Conservation (phyloP, 92 coral and sea anemone genomes). For the Zoanthus gigantus region DNA sequence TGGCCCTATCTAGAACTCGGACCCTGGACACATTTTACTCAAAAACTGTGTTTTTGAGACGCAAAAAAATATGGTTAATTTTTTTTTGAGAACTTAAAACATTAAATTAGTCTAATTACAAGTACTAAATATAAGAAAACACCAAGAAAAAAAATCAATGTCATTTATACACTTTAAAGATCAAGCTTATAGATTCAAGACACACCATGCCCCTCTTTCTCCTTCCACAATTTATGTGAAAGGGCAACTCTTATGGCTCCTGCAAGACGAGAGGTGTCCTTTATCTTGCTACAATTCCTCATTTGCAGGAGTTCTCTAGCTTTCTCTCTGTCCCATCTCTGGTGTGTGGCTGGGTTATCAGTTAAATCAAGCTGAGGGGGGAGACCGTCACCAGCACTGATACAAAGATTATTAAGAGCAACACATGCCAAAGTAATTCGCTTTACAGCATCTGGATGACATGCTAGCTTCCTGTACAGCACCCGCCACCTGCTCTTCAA, state of each 20-base stretch:
- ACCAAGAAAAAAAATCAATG: too few relatives aligned
- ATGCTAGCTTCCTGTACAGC: constrained; percentile 16
- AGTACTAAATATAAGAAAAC: too few relatives aligned
- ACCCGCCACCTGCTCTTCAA: constrained; percentile 53
- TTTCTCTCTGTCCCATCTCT: constrained; percentile 28
- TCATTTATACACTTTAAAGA: too few relatives aligned
- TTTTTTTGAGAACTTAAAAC: too few relatives aligned
- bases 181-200: too few relatives aligned
- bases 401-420: constrained; percentile 17
- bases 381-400: constrained; percentile 1
- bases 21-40: too few relatives aligned
- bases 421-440: neutral
- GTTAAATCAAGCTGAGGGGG: constrained; percentile 20
- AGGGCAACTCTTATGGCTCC: constrained; percentile 28
- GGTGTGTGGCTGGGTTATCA: constrained; percentile 23
- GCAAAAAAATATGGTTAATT: too few relatives aligned
- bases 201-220: constrained; percentile 16
- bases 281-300: constrained; percentile 28
- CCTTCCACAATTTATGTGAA: constrained; percentile 29
- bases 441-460: neutral
- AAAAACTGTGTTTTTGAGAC: too few relatives aligned
- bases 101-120: too few relatives aligned
- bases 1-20: too few relatives aligned
- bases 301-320: constrained; percentile 13
- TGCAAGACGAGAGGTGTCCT: constrained; percentile 41